Conservation (phyloP, 1,140 invertebrate genomes). For the Pseudomyrmex dendroicus region DNA sequence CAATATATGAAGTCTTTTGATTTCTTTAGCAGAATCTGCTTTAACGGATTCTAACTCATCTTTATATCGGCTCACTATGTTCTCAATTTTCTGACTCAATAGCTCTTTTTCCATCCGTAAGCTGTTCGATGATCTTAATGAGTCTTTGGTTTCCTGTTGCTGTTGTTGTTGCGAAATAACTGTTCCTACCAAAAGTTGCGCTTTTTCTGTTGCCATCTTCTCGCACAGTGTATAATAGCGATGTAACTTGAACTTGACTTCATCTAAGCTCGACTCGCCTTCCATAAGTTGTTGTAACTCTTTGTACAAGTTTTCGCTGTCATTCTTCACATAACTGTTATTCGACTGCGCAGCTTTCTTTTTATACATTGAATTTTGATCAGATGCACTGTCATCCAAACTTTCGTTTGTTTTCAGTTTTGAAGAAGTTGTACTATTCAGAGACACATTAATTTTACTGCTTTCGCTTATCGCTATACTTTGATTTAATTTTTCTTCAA, state of each 20-base stretch:
- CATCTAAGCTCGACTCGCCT: conserved; percentile 62
- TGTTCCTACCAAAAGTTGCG: conserved; percentile 54
- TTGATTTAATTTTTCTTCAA: conserved; percentile 87
- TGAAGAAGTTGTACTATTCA: conserved; percentile 30
- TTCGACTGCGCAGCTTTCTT: neutral
- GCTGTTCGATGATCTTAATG: conserved; percentile 69
- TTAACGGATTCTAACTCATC: conserved; percentile 80
- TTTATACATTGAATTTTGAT: neutral
- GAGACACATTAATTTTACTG: conserved; percentile 53
- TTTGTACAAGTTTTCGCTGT: conserved; percentile 65
- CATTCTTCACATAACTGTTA: conserved; percentile 41
- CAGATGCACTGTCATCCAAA: neutral
- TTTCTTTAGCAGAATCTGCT: conserved; percentile 66
- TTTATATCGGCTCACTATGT: conserved; percentile 72
- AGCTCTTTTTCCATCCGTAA: conserved; percentile 68
- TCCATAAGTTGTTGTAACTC: conserved; percentile 58
- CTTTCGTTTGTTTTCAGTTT: conserved; percentile 12
- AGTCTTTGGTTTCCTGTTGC: conserved; percentile 58
- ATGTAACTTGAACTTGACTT: conserved; percentile 67
- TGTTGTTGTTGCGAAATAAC: conserved; percentile 52
- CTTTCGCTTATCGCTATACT: conserved; percentile 84
- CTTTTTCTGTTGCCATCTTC: conserved; percentile 72
- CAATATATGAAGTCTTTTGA: conserved; percentile 78
- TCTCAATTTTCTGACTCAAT: conserved; percentile 61
- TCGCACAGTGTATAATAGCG: conserved; percentile 63